phyloP scores from a whole-genome alignment of 2,797 vertebrate genomes.

The Sebastes baramenuke region DNA sequence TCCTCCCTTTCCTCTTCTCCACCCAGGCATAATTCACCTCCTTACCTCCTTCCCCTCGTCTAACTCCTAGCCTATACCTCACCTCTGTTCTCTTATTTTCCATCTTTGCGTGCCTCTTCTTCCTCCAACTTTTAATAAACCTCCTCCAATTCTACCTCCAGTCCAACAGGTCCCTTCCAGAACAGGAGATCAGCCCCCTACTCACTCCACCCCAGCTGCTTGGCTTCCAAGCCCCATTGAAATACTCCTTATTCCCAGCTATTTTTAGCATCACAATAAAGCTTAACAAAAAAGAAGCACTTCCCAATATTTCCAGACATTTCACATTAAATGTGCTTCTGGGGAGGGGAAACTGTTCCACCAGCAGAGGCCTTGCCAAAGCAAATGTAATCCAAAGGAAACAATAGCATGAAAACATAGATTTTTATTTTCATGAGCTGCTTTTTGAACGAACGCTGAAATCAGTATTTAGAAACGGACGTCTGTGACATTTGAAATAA shows the following conservation, averaged over 20 bases:
- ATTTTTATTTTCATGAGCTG: constrained; percentile 44
- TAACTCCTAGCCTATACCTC: not conserved
- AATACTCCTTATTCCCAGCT: constrained; percentile 57
- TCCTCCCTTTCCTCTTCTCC: not conserved
- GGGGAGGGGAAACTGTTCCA: constrained; percentile 67
- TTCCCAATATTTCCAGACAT: constrained; percentile 72
- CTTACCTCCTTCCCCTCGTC: not conserved
- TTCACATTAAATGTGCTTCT: constrained; percentile 77
- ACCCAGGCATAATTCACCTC: not conserved
- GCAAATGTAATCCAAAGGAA: constrained; percentile 74
- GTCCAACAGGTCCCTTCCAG: constrained; percentile 49
- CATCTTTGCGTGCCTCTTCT: constrained; percentile 5
- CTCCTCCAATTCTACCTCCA: constrained; percentile 23
- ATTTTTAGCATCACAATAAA: constrained; percentile 83
- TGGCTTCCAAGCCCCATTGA: constrained; percentile 32
- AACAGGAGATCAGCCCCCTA: constrained; percentile 22
- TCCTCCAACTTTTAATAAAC: constrained; percentile 30
- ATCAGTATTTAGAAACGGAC: constrained; percentile 49
- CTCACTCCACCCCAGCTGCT: constrained; percentile 11
- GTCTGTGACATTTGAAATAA: constrained; percentile 80
- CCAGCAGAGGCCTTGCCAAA: constrained; percentile 65
- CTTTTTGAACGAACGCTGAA: constrained; percentile 67
- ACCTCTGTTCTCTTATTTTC: not conserved
- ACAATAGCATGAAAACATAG: constrained; percentile 77
- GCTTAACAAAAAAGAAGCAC: constrained; percentile 57